These are phyloP conservation scores for Pseudanteris insignis DNA, from an alignment of 2,888 invertebrate genomes.

Conservation along the genomic window DNA sequence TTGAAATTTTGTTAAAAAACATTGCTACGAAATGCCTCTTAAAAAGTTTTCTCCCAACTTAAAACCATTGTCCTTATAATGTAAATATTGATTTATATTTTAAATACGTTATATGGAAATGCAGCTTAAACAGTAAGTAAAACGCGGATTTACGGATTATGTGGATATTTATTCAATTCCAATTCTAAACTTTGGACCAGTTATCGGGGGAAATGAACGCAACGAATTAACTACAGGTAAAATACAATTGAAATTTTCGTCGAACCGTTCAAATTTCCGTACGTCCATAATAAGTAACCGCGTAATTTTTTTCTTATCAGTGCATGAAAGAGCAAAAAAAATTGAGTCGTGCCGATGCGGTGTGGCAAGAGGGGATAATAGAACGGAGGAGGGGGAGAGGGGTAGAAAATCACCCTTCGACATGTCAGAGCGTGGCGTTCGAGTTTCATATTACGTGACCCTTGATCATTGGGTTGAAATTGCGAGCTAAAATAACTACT, in stretches of 20 bases:
- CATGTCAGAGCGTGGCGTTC: slow-evolving; percentile 25
- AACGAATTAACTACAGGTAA: too few relatives aligned
- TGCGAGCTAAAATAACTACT: slow-evolving; percentile 35
- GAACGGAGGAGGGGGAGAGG: neutral
- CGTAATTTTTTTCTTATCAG: slow-evolving; percentile 42
- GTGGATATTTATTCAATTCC: slow-evolving; percentile 33
- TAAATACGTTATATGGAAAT: slow-evolving; percentile 21
- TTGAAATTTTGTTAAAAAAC: too few relatives aligned
- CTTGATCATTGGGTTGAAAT: slow-evolving; percentile 37
- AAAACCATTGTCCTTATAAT: slow-evolving; percentile 19
- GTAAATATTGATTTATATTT: slow-evolving; percentile 15
- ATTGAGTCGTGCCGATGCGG: too few relatives aligned
- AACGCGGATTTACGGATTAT: slow-evolving; percentile 22
- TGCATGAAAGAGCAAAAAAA: too few relatives aligned
- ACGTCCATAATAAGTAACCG: slow-evolving; percentile 36
- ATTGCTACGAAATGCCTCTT: too few relatives aligned
- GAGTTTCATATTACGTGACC: slow-evolving; percentile 42
- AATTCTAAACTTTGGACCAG: slow-evolving; percentile 13
- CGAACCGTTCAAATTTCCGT: slow-evolving; percentile 23
- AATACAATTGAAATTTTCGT: slow-evolving; percentile 8
- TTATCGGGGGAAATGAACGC: slow-evolving; percentile 19
- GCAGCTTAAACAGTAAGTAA: slow-evolving; percentile 25
- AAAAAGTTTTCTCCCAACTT: too few relatives aligned
- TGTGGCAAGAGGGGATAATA: too few relatives aligned
- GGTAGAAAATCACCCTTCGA: slow-evolving; percentile 39